Conservation (phyloP, 2,888 invertebrate species). For the Nymphalis urticae region DNA sequence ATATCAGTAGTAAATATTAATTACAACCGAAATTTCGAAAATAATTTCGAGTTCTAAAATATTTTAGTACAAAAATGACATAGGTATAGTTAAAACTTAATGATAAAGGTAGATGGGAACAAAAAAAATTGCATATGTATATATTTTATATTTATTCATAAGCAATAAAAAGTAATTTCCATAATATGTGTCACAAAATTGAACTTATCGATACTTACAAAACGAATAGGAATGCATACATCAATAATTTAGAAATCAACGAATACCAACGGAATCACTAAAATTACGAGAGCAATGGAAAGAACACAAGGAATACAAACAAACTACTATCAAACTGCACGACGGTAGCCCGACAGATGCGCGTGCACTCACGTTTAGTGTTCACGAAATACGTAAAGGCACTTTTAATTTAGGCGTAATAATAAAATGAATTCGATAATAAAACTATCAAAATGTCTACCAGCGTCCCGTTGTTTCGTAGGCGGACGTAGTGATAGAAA, state of each 20-base stretch:
- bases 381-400: conserved; percentile 67
- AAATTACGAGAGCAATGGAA: conserved; percentile 46
- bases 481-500: conserved; percentile 11
- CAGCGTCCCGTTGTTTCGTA: background rate
- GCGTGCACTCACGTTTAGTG: conserved; percentile 49
- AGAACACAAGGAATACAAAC: conserved; percentile 35
- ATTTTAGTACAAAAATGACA: no score
- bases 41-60: no score
- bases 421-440: conserved; percentile 31
- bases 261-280: conserved; percentile 61
- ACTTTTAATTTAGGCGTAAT: conserved; percentile 63
- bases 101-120: conserved; percentile 9
- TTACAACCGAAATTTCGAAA: no score
- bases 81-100: no score
- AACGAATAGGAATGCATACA: conserved; percentile 59
- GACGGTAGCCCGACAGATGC: conserved; percentile 34
- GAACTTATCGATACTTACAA: conserved; percentile 61
- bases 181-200: conserved; percentile 68
- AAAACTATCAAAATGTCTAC: conserved; percentile 28
- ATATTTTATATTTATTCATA: conserved; percentile 78
- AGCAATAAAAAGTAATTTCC: conserved; percentile 79
- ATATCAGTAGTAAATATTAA: no score
- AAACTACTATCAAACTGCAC: conserved; percentile 48
- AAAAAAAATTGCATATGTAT: conserved; percentile 43
- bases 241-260: conserved; percentile 53